Conservation (phyloP, 2,888 invertebrate genomes). For the Amiota mariae region DNA sequence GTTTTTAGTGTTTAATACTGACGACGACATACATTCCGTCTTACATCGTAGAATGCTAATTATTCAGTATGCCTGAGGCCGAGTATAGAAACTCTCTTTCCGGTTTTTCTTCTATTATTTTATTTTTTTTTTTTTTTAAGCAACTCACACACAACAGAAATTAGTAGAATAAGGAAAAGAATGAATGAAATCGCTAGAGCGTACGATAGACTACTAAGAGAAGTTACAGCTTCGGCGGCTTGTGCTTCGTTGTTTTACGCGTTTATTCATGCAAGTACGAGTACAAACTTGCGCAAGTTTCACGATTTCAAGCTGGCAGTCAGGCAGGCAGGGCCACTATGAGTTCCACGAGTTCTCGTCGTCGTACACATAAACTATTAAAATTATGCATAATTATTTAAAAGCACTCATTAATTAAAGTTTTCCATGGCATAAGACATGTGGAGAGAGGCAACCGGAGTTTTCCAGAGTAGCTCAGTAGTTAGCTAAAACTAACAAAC, state of each 20-base stretch:
- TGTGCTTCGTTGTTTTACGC: constrained; percentile 4
- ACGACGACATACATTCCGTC: not conserved
- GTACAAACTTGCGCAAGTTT: constrained; percentile 23
- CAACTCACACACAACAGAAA: too few relatives aligned
- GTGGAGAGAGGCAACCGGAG: not conserved
- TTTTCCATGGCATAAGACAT: constrained; percentile 31
- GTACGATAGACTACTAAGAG: too few relatives aligned
- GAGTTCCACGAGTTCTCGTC: too few relatives aligned
- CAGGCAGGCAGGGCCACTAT: too few relatives aligned
- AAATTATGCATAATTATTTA: constrained; percentile 71
- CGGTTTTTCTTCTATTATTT: not conserved
- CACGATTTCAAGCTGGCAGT: too few relatives aligned
- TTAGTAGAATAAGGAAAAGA: too few relatives aligned
- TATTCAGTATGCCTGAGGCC: constrained; percentile 6
- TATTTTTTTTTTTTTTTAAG: not conserved
- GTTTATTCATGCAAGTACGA: constrained; percentile 58
- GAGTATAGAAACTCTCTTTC: too few relatives aligned
- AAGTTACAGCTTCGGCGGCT: not conserved
- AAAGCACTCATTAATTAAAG: constrained; percentile 70
- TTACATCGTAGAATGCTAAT: constrained; percentile 8
- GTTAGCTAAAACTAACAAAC: constrained; percentile 22
- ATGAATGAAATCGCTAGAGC: too few relatives aligned
- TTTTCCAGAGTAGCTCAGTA: not conserved
- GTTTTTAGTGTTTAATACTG: too few relatives aligned
- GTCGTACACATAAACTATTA: constrained; percentile 62